Percentiles rank a stretch among this genome's conserved stretches.
phyloP scores from a whole-genome alignment of 2,797 vertebrate species.

The Chloroceryle amazona region DNA sequence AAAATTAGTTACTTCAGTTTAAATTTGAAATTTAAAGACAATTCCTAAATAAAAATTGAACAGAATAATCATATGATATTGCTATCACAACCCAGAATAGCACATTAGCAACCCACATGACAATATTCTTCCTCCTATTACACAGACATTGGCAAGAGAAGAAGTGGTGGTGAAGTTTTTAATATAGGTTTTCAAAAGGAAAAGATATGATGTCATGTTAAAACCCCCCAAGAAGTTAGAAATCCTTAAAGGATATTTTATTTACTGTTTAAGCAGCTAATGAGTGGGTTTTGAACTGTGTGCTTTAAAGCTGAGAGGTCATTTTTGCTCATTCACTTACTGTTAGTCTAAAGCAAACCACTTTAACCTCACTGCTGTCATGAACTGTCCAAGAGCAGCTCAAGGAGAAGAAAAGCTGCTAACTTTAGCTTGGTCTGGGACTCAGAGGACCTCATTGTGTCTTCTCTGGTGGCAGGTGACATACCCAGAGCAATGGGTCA shows the following conservation, averaged over 20 bases:
- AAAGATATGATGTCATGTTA: background rate
- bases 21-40: background rate
- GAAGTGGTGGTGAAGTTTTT: background rate
- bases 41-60: constrained; percentile 36
- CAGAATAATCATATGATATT: constrained; percentile 1
- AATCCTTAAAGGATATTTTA: background rate
- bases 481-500: background rate
- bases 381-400: background rate
- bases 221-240: background rate
- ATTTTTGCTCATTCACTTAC: background rate
- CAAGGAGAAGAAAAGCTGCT: background rate
- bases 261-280: background rate
- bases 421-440: background rate
- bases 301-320: background rate
- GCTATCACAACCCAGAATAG: constrained; percentile 16
- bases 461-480: background rate
- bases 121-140: background rate
- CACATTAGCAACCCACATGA: background rate
- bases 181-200: background rate
- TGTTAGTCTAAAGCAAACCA: background rate
- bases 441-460: background rate
- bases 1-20: background rate
- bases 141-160: background rate
- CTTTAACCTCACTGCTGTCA: background rate
- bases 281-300: background rate